Conservation (phyloP, 2,113 vertebrate species). For the Scophthalmus maximus region DNA sequence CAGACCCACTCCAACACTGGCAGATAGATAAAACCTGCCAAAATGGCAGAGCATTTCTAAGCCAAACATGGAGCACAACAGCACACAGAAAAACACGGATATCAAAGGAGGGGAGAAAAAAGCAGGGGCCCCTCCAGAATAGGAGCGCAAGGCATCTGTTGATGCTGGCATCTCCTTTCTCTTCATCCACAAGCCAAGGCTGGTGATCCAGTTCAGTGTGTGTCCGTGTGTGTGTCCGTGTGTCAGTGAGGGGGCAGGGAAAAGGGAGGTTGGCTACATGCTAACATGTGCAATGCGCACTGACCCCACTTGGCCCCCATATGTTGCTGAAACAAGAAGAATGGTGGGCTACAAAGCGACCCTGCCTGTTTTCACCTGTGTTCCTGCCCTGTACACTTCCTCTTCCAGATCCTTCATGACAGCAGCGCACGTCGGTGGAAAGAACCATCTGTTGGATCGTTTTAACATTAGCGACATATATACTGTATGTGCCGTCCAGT, state of each 20-base stretch:
- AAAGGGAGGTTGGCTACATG: conserved; percentile 27
- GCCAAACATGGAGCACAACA: conserved; percentile 72
- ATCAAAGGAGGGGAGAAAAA: conserved; percentile 71
- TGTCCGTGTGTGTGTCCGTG: conserved; percentile 36
- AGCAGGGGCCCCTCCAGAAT: conserved; percentile 74
- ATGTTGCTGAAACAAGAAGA: conserved; percentile 68
- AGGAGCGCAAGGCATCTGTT: conserved; percentile 82
- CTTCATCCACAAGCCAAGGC: conserved; percentile 72
- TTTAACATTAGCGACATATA: conserved; percentile 16
- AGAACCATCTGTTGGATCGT: conserved; percentile 61
- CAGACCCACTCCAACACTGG: conserved; percentile 63
- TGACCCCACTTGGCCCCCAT: conserved; percentile 77
- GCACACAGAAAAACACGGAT: conserved; percentile 49
- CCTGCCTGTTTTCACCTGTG: conserved; percentile 59
- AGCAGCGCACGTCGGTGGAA: conserved; percentile 9
- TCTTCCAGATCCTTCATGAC: conserved; percentile 33
- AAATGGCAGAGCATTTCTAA: conserved; percentile 61
- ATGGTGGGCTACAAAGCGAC: conserved; percentile 46
- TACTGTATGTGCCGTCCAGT: background rate
- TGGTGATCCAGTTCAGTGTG: conserved; percentile 63
- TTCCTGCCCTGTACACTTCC: conserved; percentile 41
- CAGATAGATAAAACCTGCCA: conserved; percentile 72
- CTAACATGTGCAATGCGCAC: conserved; percentile 65
- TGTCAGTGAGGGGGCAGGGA: conserved; percentile 18
- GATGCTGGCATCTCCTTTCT: conserved; percentile 73